phyloP scores from a whole-genome alignment of 2,888 invertebrate species.

The Drosophila subquinaria region DNA sequence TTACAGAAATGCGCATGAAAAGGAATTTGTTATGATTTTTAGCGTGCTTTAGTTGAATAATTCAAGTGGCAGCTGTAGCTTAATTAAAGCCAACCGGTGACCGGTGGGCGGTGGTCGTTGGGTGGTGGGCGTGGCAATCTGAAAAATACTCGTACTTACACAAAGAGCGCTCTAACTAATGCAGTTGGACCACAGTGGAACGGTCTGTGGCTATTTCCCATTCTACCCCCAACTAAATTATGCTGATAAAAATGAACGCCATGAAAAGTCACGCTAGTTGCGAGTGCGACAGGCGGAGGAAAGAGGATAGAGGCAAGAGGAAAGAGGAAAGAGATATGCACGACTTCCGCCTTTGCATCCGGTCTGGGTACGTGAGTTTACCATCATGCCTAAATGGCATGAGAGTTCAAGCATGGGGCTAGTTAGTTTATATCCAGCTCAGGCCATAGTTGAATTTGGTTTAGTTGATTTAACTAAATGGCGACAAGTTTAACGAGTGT shows the following conservation, averaged over 20 bases:
- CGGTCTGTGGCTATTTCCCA: conserved; percentile 36
- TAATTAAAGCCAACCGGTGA: conserved; percentile 66
- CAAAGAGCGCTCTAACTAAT: conserved; percentile 59
- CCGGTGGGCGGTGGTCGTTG: conserved; percentile 8
- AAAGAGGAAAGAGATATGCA: conserved; percentile 61
- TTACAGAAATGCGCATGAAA: conserved; percentile 54
- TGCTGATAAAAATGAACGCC: conserved; percentile 73
- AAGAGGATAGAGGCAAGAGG: conserved; percentile 45
- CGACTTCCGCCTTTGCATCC: conserved; percentile 68
- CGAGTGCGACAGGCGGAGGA: conserved; percentile 1
- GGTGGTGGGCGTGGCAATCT: conserved; percentile 22
- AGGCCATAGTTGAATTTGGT: conserved; percentile 49
- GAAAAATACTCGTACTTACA: conserved; percentile 19
- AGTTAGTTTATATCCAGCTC: conserved; percentile 17
- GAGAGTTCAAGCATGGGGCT: conserved; percentile 7
- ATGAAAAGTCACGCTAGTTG: conserved; percentile 71
- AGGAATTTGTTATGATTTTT: conserved; percentile 60
- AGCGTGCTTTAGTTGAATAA: conserved; percentile 70
- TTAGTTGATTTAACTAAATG: conserved; percentile 81
- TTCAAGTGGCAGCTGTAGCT: conserved; percentile 57
- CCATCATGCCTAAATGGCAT: not conserved
- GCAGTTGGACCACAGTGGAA: conserved; percentile 56
- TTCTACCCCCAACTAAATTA: conserved; percentile 66
- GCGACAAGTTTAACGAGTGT: conserved; percentile 81
- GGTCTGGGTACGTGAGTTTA: conserved; percentile 63